Evolutionary conservation across 2,888 invertebrate genomes (phyloP).

Genomic region (Hybos culiciformis): DNA sequence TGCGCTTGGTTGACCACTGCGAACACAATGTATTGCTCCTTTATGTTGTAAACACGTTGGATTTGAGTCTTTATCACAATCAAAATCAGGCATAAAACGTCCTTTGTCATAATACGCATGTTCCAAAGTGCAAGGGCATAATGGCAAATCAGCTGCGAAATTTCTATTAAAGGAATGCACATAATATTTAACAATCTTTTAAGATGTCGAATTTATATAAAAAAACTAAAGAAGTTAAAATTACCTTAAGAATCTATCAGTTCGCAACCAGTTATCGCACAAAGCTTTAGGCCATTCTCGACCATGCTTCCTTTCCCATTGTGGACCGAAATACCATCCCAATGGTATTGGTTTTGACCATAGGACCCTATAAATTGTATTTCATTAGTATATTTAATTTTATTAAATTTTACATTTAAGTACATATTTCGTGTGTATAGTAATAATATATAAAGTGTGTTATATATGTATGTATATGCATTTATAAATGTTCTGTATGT

Average conservation of each 20-base stretch:
- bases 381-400: too few relatives aligned
- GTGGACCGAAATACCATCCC: constrained; percentile 82
- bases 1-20: constrained; percentile 72
- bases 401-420: too few relatives aligned
- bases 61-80: constrained; percentile 85
- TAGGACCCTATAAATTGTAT: too few relatives aligned
- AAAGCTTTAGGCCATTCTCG: constrained; percentile 65
- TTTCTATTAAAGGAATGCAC: constrained; percentile 41
- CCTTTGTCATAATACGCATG: constrained; percentile 90
- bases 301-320: constrained; percentile 75
- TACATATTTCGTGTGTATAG: too few relatives aligned
- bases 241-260: constrained; percentile 55
- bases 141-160: constrained; percentile 67
- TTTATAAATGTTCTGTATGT: too few relatives aligned
- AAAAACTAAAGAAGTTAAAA: constrained; percentile 32
- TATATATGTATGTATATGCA: too few relatives aligned
- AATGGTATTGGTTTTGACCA: constrained; percentile 89
- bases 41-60: constrained; percentile 77
- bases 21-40: constrained; percentile 85
- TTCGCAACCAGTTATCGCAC: constrained; percentile 83
- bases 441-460: too few relatives aligned
- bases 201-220: constrained; percentile 1
- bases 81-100: constrained; percentile 75
- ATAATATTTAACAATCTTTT: constrained; percentile 2
- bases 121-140: constrained; percentile 83